Percentiles rank a stretch among this genome's conserved stretches.
Conservation (phyloP, 2,797 vertebrate genomes). For the Galagoides demidoff region DNA sequence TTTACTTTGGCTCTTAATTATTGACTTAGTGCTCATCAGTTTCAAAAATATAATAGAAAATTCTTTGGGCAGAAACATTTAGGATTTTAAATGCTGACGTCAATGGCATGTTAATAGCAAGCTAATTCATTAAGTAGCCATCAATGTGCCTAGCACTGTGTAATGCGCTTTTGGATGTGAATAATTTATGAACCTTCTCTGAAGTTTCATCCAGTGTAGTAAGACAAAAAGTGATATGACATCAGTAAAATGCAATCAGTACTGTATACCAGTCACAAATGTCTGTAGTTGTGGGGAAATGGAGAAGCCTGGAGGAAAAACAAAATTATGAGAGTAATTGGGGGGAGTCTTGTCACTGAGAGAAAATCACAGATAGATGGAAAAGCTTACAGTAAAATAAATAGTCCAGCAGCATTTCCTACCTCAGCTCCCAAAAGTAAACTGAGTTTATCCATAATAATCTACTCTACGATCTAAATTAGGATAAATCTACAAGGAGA, state of each 20-base stretch:
- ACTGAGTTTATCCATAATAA: neutral
- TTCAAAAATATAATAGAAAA: conserved; percentile 16
- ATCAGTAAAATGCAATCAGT: neutral
- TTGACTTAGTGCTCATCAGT: neutral
- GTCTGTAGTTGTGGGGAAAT: neutral
- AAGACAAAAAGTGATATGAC: neutral
- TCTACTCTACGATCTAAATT: neutral
- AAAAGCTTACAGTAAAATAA: neutral
- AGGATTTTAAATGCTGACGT: conserved; percentile 26
- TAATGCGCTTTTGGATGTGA: neutral
- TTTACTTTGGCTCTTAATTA: neutral
- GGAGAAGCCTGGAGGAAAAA: neutral
- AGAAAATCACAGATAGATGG: neutral
- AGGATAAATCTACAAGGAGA: neutral
- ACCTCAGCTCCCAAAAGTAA: neutral
- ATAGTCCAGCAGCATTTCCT: neutral
- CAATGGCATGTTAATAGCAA: neutral
- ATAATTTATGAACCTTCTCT: neutral
- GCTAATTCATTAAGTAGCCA: neutral
- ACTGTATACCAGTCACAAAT: neutral
- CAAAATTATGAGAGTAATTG: neutral
- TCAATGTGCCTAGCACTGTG: neutral
- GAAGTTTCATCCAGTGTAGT: neutral
- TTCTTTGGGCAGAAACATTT: neutral
- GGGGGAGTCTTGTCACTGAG: neutral